phyloP scores from a whole-genome alignment of 2,888 invertebrate species.

The Lochmaea capreae region DNA sequence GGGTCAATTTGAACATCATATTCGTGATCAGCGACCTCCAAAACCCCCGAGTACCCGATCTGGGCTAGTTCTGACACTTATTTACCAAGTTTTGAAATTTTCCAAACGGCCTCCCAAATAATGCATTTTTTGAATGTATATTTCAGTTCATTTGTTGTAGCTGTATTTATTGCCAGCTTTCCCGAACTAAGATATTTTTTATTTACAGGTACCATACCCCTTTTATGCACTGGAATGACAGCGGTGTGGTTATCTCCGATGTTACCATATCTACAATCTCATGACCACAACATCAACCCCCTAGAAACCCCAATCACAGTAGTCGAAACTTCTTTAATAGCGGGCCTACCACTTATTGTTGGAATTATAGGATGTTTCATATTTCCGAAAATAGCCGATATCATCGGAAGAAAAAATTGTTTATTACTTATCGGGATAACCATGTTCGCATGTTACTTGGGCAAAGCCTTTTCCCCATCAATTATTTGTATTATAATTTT shows the following conservation, averaged over 20 bases:
- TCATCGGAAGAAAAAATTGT: not conserved
- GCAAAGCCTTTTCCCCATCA: not conserved
- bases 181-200: not conserved
- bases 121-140: too few species aligned
- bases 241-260: constrained; percentile 44
- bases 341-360: not conserved
- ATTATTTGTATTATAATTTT: not conserved
- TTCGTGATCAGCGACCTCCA: too few species aligned
- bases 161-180: not conserved
- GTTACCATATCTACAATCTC: not conserved
- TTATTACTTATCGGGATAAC: not conserved
- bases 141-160: too few species aligned
- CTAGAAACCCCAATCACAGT: not conserved
- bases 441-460: not conserved
- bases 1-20: too few species aligned
- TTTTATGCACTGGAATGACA: constrained; percentile 6
- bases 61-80: too few species aligned
- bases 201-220: constrained; percentile 3
- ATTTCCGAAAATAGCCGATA: constrained; percentile 3
- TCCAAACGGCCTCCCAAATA: too few species aligned
- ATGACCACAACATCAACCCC: not conserved
- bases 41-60: too few species aligned
- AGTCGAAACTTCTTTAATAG: not conserved
- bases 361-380: not conserved
- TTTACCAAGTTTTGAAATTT: too few species aligned